These are phyloP conservation scores for Selene dorsalis DNA, from an alignment of 2,797 vertebrate genomes.

Conservation along the genomic window DNA sequence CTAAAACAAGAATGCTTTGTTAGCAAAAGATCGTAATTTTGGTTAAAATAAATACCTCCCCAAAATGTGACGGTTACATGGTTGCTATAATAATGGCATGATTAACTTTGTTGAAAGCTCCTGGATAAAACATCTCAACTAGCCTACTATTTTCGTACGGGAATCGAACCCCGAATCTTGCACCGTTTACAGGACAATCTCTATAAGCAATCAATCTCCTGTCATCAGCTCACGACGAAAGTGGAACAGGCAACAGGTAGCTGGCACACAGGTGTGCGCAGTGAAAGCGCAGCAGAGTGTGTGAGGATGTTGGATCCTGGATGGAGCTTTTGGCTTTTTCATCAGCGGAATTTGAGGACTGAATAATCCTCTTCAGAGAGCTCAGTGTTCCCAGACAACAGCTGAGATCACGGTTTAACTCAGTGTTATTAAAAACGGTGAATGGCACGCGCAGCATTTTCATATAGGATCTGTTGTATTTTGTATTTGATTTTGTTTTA, in stretches of 20 bases:
- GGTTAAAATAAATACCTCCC: no score
- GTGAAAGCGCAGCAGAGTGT: constrained; percentile 1
- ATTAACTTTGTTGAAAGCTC: no score
- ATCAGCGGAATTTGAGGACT: constrained; percentile 32
- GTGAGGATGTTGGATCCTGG: constrained; percentile 11
- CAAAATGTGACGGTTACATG: no score
- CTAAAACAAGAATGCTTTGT: no score
- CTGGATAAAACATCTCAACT: no score
- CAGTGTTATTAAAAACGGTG: background rate
- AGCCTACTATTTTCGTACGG: no score
- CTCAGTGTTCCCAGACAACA: background rate
- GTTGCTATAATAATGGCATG: no score
- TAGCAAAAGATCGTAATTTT: no score
- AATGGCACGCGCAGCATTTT: background rate
- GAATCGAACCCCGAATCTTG: no score
- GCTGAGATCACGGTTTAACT: background rate
- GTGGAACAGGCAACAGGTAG: constrained; percentile 16
- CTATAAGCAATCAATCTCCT: background rate
- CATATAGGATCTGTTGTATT: background rate
- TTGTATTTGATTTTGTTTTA: background rate
- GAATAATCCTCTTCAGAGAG: constrained; percentile 43
- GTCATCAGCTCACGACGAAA: background rate
- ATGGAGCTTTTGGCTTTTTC: constrained; percentile 47
- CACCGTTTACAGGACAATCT: no score
- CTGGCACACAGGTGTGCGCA: constrained; percentile 38